Percentiles rank a stretch among this genome's conserved stretches.
These are phyloP conservation scores for Bombyx huttoni DNA, from an alignment of 2,888 invertebrate species.

Conservation along the genomic window DNA sequence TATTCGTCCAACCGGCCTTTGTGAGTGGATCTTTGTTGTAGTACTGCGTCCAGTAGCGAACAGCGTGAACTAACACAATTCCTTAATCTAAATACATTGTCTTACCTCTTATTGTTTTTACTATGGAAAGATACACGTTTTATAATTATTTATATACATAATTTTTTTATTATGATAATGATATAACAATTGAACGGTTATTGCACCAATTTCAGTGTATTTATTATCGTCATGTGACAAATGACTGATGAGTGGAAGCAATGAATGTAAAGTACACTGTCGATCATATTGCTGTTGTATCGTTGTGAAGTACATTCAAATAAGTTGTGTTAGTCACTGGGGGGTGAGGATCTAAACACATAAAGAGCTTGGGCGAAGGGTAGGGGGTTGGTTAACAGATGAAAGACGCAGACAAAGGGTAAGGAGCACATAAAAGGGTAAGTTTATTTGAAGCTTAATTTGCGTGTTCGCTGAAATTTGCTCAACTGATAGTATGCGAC, in stretches of 20 bases:
- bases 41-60: no score
- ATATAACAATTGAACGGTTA: slow-evolving; percentile 18
- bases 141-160: not conserved
- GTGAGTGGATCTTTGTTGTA: no score
- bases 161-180: not conserved
- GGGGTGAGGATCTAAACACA: slow-evolving; percentile 72
- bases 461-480: slow-evolving; percentile 70
- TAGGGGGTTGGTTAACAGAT: slow-evolving; percentile 77
- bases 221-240: slow-evolving; percentile 29
- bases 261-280: slow-evolving; percentile 68
- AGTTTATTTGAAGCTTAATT: slow-evolving; percentile 72
- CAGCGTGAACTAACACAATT: no score
- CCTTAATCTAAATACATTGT: no score
- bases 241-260: slow-evolving; percentile 59
- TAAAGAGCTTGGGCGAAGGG: slow-evolving; percentile 69
- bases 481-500: slow-evolving; percentile 59
- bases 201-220: slow-evolving; percentile 64
- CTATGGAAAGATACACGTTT: not conserved
- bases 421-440: slow-evolving; percentile 75
- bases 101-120: no score
- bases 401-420: slow-evolving; percentile 87
- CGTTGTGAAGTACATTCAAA: slow-evolving; percentile 64
- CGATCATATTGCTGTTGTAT: slow-evolving; percentile 48
- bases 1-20: no score
- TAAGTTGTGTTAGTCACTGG: slow-evolving; percentile 65